Conservation (phyloP, 2,113 vertebrate genomes). For the Hippocampus abdominalis region DNA sequence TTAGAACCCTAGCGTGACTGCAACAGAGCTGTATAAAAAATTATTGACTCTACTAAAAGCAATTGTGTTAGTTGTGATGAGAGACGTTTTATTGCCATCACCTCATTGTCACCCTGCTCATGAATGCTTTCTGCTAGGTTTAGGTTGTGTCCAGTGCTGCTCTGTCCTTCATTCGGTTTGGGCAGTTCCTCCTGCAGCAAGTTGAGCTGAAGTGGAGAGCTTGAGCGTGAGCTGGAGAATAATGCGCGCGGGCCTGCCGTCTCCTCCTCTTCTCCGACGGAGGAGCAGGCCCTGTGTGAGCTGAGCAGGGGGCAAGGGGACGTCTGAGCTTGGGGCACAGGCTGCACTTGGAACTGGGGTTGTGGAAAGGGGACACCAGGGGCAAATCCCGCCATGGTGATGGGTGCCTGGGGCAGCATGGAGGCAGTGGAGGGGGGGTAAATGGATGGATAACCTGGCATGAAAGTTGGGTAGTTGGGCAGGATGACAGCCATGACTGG, state of each 20-base stretch:
- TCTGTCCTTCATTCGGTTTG: conserved; percentile 54
- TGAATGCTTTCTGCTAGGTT: conserved; percentile 59
- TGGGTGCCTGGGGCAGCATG: conserved; percentile 40
- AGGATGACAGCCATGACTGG: conserved; percentile 75
- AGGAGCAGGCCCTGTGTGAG: conserved; percentile 48
- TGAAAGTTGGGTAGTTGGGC: conserved; percentile 63
- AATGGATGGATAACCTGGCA: conserved; percentile 57
- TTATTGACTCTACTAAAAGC: not conserved
- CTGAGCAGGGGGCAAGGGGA: conserved; percentile 26
- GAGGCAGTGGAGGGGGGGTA: conserved; percentile 40
- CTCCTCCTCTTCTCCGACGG: conserved; percentile 53
- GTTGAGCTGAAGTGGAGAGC: conserved; percentile 83
- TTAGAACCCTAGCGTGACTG: conserved; percentile 3
- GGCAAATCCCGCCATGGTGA: conserved; percentile 35
- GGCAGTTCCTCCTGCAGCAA: conserved; percentile 82
- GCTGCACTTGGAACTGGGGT: conserved; percentile 39
- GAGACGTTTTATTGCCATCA: conserved; percentile 21
- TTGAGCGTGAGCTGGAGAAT: conserved; percentile 78
- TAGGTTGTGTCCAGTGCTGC: conserved; percentile 44
- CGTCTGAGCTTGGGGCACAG: conserved; percentile 5
- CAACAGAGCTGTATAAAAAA: not conserved
- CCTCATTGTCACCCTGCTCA: conserved; percentile 52
- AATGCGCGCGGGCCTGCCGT: conserved; percentile 28
- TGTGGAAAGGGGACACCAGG: conserved; percentile 42
- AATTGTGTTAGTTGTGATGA: not conserved